These are phyloP conservation scores for Aulostomus chinensis DNA, from an alignment of 2,797 vertebrate genomes.

Conservation along the genomic window DNA sequence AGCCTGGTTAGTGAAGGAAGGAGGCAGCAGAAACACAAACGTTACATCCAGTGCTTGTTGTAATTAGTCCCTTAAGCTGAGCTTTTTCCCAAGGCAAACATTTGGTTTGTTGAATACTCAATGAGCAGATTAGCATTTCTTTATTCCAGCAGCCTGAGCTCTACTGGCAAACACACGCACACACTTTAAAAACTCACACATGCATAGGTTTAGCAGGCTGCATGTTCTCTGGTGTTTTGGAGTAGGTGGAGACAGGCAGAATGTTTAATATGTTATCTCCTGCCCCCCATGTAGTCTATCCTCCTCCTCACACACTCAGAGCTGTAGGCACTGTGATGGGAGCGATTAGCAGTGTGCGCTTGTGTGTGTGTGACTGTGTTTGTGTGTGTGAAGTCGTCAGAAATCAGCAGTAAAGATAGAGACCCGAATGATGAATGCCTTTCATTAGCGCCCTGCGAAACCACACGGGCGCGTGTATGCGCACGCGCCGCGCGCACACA, in stretches of 20 bases:
- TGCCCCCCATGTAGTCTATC: conserved; percentile 49
- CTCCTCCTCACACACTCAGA: conserved; percentile 67
- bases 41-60: conserved; percentile 59
- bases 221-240: conserved; percentile 49
- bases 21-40: conserved; percentile 47
- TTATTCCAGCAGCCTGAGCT: conserved; percentile 51
- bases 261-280: conserved; percentile 71
- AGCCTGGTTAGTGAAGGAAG: conserved; percentile 37
- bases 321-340: conserved; percentile 45
- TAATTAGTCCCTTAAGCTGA: conserved; percentile 75
- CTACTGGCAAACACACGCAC: conserved; percentile 20
- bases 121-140: conserved; percentile 77
- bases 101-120: conserved; percentile 79
- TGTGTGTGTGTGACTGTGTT: conserved; percentile 12
- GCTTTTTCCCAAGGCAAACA: conserved; percentile 70
- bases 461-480: no score
- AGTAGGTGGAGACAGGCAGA: conserved; percentile 53
- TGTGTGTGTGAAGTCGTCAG: conserved; percentile 73
- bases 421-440: conserved; percentile 76
- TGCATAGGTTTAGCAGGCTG: conserved; percentile 19
- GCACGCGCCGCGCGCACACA: no score
- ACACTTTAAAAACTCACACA: conserved; percentile 7
- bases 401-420: conserved; percentile 88
- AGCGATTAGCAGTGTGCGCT: conserved; percentile 44
- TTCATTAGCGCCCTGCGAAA: conserved; percentile 64